phyloP scores from a whole-genome alignment of 2,113 vertebrate species.

The Lasiurus borealis region DNA sequence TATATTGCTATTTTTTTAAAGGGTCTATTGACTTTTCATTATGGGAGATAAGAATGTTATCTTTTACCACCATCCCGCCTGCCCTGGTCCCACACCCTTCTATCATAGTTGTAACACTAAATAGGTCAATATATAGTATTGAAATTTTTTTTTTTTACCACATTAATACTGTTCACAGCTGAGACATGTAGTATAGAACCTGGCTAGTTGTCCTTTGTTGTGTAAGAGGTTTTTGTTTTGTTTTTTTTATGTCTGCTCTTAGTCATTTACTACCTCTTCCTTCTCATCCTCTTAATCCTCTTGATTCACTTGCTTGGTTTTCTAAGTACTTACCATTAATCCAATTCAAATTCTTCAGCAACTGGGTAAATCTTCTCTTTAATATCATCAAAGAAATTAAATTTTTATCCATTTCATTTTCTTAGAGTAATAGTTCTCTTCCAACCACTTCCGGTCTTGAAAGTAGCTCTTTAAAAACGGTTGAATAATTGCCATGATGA shows the following conservation, averaged over 20 bases:
- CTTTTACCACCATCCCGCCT: not conserved
- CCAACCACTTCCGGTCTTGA: not conserved
- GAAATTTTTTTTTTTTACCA: not conserved
- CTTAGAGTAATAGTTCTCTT: not conserved
- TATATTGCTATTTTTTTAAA: not conserved
- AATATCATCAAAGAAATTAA: not conserved
- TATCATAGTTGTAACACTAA: not conserved
- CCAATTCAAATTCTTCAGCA: not conserved
- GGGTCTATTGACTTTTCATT: not conserved
- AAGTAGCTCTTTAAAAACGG: not conserved
- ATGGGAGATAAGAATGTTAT: not conserved
- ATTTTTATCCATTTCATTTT: not conserved
- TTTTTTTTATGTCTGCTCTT: too few species aligned
- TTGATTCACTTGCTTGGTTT: not conserved
- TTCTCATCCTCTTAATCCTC: not conserved
- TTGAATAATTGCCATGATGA: not conserved
- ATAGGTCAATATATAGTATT: not conserved
- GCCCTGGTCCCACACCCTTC: not conserved
- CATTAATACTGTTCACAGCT: not conserved
- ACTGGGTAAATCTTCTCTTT: not conserved
- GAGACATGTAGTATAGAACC: not conserved
- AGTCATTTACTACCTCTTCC: not conserved
- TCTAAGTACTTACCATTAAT: not conserved
- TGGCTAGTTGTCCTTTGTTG: not conserved
- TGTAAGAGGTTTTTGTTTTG: too few species aligned